These are phyloP conservation scores for Heterodera schachtii DNA, from an alignment of 1,140 invertebrate genomes.

Conservation along the genomic window DNA sequence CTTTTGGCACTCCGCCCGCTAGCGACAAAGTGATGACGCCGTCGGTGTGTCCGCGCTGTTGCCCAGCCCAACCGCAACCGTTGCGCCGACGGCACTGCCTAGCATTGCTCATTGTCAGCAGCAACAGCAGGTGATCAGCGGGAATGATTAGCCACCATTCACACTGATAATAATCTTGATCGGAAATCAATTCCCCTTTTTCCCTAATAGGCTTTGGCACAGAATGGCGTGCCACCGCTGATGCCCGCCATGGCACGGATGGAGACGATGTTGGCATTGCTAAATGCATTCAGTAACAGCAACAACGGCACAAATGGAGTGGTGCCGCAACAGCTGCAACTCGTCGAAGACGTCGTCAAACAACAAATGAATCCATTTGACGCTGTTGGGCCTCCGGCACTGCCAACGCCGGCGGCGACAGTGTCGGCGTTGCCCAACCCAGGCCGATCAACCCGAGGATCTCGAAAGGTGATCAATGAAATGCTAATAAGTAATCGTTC, in stretches of 20 bases:
- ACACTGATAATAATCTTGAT: not conserved
- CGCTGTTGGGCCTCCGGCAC: too few species aligned
- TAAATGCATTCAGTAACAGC: not conserved
- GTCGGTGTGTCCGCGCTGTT: not conserved
- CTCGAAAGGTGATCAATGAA: slow-evolving; percentile 8
- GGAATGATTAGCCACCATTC: too few species aligned
- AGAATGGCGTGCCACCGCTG: not conserved
- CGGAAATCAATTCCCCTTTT: not conserved
- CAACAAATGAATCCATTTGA: not conserved
- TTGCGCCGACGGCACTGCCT: not conserved
- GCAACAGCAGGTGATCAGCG: not conserved
- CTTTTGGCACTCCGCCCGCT: not conserved
- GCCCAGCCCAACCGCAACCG: not conserved
- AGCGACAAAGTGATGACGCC: not conserved
- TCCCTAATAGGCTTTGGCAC: not conserved
- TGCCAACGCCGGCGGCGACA: not conserved
- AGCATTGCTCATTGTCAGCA: not conserved
- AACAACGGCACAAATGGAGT: not conserved
- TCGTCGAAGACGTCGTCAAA: not conserved
- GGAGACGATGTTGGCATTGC: not conserved
- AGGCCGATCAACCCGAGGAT: slow-evolving; percentile 3
- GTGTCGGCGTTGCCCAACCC: not conserved
- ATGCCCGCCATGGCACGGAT: not conserved
- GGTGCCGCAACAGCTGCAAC: not conserved
- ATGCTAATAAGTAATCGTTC: too few species aligned